Evolutionary conservation across 2,113 vertebrate species (phyloP), one percentile per base, ranked within the genome.

Genomic region (Lepus americanus): DNA sequence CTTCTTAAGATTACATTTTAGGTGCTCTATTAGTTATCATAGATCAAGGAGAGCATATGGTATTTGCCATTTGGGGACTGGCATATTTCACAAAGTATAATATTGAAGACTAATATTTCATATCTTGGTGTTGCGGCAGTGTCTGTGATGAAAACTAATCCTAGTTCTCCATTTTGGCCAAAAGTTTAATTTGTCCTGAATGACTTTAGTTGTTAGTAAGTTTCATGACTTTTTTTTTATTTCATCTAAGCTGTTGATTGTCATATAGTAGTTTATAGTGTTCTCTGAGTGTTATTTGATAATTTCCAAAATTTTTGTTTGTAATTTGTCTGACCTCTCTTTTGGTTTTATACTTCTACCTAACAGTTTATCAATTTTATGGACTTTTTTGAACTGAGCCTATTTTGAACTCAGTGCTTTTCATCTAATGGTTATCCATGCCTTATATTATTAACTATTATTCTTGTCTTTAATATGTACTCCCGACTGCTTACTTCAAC

Each of bases 371-470:
- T 51, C 64, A 31, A 72, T 44, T 83, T 39, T 79, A 16, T 33
- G 39, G 22, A 55, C 22, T 51, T n/a, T 89, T 77, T 90, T 64
- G 59, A 66, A 87, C 64, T n/a, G 53, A 44, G 6, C 4, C 27
- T 7, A 66, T 66, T 78, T 96, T 23, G 14, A 84, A 87, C 77
- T 49, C 74, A 80, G 31, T 78, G 13, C 14, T 80, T 79, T 87
- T 78, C n/a, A 6, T 51, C 25, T 27, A 5, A 9, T 79, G 44
- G 23, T 85, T 87, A 36, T 36, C 53, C 4, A 55, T 77, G 87
- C 83, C 9, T 13, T 55, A 0, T 9, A 8, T 33, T 77, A 49
- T 55, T 51, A 3, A 72, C 44, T 78, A 19, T 3, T n/a, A 3
- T 3, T 86, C 20, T 53, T 63, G 53, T 63, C 5, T 95, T 93